phyloP scores from a whole-genome alignment of 23 tunicate species.

The Trididemnum nubilum region DNA sequence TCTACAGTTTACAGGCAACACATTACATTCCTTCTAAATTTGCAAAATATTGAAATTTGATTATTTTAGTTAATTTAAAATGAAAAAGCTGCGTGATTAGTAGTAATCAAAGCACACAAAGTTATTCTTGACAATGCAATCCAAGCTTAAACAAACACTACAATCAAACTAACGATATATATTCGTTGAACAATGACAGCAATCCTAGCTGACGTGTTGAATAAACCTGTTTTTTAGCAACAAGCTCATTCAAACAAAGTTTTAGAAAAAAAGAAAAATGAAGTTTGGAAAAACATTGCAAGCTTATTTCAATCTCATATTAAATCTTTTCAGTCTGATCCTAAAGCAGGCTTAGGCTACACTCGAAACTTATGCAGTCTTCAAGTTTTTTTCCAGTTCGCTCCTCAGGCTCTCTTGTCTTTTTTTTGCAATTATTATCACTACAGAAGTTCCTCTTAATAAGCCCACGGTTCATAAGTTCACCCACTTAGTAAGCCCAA shows the following conservation, averaged over 20 bases:
- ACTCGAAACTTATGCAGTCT: slow-evolving; percentile 7
- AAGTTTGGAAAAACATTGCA: neutral
- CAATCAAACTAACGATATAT: neutral
- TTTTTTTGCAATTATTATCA: neutral
- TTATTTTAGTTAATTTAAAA: no score
- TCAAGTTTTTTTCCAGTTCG: slow-evolving; percentile 25
- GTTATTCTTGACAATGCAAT: neutral
- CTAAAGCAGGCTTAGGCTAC: slow-evolving; percentile 14
- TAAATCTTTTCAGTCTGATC: slow-evolving; percentile 18
- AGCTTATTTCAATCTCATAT: slow-evolving; percentile 7
- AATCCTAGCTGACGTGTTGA: neutral
- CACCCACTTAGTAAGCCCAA: no score
- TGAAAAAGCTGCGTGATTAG: no score
- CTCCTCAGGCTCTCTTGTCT: neutral
- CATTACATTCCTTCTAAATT: no score
- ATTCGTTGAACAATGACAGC: neutral
- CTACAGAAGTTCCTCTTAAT: no score
- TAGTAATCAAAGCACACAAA: neutral
- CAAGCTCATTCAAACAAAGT: neutral
- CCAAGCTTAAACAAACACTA: no score
- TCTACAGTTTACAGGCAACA: no score
- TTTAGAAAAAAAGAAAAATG: neutral
- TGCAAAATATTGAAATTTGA: no score
- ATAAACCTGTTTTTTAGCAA: neutral
- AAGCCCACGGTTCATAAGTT: no score